phyloP scores from a whole-genome alignment of 1,140 invertebrate species.

The Pogonomyrmex californicus region DNA sequence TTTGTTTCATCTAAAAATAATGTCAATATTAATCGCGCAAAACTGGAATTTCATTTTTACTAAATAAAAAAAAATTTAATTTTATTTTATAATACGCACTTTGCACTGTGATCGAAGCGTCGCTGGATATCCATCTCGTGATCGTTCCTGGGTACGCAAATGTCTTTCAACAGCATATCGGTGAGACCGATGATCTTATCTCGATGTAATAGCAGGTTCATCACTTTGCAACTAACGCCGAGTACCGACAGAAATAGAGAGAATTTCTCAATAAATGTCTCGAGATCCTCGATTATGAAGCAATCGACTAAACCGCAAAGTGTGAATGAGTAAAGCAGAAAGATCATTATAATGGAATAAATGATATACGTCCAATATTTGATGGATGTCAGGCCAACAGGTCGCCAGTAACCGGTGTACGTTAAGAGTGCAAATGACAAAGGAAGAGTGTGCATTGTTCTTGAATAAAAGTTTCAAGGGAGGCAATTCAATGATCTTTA shows the following conservation, averaged over 20 bases:
- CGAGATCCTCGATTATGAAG: constrained; percentile 38
- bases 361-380: constrained; percentile 53
- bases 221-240: constrained; percentile 64
- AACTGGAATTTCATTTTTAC: not conserved
- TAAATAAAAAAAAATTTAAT: not conserved
- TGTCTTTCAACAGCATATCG: constrained; percentile 34
- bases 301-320: constrained; percentile 58
- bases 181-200: constrained; percentile 51
- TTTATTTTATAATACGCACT: constrained; percentile 29
- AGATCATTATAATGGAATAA: constrained; percentile 61
- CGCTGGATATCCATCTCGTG: constrained; percentile 58
- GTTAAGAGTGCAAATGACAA: constrained; percentile 63
- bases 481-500: not conserved
- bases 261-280: constrained; percentile 60
- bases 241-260: constrained; percentile 64
- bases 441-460: constrained; percentile 63
- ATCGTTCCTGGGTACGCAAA: constrained; percentile 53
- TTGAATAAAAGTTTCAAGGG: not conserved
- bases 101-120: constrained; percentile 40
- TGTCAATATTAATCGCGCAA: not conserved
- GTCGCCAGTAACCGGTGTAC: constrained; percentile 67
- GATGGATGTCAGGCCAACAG: not conserved
- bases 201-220: constrained; percentile 55
- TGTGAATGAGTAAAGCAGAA: constrained; percentile 29
- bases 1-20: not conserved